phyloP scores from a whole-genome alignment of 2,113 vertebrate species.

The Opisthocomus hoazin region DNA sequence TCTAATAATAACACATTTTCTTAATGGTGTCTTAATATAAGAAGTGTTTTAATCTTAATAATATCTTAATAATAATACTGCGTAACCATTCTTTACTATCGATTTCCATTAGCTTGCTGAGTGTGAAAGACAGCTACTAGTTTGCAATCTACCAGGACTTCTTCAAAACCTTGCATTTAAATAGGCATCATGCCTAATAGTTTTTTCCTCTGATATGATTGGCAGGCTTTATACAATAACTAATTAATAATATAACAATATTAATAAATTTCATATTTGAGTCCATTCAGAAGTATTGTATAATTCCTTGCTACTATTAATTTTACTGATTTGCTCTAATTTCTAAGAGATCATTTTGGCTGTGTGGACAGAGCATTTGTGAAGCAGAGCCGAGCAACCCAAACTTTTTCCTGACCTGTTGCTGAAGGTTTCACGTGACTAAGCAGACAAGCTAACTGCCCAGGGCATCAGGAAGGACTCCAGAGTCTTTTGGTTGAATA shows the following conservation, averaged over 20 bases:
- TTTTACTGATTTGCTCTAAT: not conserved
- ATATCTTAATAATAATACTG: not conserved
- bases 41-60: not conserved
- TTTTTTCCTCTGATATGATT: not conserved
- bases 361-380: not conserved
- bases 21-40: not conserved
- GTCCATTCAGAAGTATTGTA: not conserved
- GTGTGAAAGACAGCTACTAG: not conserved
- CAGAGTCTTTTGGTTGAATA: not conserved
- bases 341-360: not conserved
- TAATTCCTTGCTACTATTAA: not conserved
- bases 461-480: not conserved
- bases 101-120: not conserved
- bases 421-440: not conserved
- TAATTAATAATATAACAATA: not conserved
- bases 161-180: not conserved
- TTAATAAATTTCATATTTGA: not conserved
- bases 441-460: not conserved
- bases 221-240: not conserved
- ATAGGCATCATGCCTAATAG: not conserved
- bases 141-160: not conserved
- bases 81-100: not conserved
- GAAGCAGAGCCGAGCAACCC: not conserved
- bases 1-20: not conserved
- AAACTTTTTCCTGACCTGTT: not conserved